A percentile compares a stretch with the other conserved stretches of the same genome.
These are phyloP conservation scores for Himalopsyche kuldschensis DNA, from an alignment of 2,888 invertebrate genomes.

Conservation along the genomic window DNA sequence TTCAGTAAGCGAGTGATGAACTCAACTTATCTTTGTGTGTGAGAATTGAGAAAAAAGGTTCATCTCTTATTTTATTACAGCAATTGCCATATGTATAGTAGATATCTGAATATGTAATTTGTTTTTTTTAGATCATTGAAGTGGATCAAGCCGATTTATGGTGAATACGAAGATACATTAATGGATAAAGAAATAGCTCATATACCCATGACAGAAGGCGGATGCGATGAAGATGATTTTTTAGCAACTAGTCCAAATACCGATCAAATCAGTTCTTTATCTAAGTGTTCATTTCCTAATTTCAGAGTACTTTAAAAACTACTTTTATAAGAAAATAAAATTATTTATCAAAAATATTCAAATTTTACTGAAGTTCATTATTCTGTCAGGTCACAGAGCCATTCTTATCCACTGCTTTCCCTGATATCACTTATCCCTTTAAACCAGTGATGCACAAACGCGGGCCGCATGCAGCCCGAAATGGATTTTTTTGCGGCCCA, in stretches of 20 bases:
- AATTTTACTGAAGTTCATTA: not conserved
- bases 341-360: not conserved
- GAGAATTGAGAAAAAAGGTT: no score
- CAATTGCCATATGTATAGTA: not conserved
- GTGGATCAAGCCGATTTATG: conserved; percentile 57
- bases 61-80: no score
- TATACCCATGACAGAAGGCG: conserved; percentile 49
- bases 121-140: conserved; percentile 53
- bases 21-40: no score
- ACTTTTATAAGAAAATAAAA: not conserved
- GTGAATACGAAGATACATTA: conserved; percentile 57
- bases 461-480: no score
- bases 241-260: conserved; percentile 43
- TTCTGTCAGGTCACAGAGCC: no score
- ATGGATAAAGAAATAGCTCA: conserved; percentile 47
- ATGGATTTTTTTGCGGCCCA: no score
- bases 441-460: no score
- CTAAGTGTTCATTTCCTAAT: conserved; percentile 25
- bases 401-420: no score
- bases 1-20: no score
- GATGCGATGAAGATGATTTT: conserved; percentile 59
- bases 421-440: no score
- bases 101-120: not conserved
- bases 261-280: conserved; percentile 17
- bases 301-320: conserved; percentile 9